A percentile compares a stretch with the other conserved stretches of the same genome.
phyloP scores from a whole-genome alignment of 1,140 invertebrate genomes.

The Calephelis virginiensis region DNA sequence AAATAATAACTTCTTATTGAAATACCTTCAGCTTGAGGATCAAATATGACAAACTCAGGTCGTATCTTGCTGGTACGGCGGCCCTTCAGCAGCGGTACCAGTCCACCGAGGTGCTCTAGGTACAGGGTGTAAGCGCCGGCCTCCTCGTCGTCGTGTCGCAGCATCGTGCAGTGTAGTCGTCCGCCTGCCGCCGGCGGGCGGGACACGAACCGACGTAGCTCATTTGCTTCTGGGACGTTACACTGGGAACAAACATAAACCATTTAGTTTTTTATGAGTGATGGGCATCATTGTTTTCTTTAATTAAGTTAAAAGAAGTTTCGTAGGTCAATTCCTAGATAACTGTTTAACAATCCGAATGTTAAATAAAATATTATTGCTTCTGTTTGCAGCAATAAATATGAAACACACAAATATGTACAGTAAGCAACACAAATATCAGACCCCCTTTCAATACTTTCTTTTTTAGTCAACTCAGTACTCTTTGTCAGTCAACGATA shows the following conservation, averaged over 20 bases:
- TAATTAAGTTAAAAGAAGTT: background rate
- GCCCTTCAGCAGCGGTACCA: conserved; percentile 97
- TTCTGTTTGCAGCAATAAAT: too few relatives aligned
- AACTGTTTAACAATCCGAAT: too few relatives aligned
- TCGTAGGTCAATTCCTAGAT: too few relatives aligned
- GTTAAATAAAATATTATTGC: too few relatives aligned
- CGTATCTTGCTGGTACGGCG: conserved; percentile 97
- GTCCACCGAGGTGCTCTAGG: conserved; percentile 96
- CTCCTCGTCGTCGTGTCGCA: conserved; percentile 92
- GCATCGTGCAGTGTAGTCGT: conserved; percentile 96
- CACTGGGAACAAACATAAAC: conserved; percentile 81
- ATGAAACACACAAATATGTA: too few relatives aligned
- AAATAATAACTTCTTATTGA: background rate
- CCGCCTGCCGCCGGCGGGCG: conserved; percentile 90
- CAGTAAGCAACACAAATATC: too few relatives aligned
- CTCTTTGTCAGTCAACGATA: too few relatives aligned
- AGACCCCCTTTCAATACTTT: too few relatives aligned
- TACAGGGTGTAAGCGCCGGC: conserved; percentile 96
- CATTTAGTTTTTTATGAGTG: too few relatives aligned
- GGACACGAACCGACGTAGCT: conserved; percentile 95
- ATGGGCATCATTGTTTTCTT: too few relatives aligned
- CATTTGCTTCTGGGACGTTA: conserved; percentile 93
- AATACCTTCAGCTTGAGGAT: conserved; percentile 90
- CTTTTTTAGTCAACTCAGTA: too few relatives aligned
- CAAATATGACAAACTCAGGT: conserved; percentile 98